Evolutionary conservation across 2,888 invertebrate genomes (phyloP), one percentile per base, ranked within the genome.

Genomic region (Epistrophe eligans): DNA sequence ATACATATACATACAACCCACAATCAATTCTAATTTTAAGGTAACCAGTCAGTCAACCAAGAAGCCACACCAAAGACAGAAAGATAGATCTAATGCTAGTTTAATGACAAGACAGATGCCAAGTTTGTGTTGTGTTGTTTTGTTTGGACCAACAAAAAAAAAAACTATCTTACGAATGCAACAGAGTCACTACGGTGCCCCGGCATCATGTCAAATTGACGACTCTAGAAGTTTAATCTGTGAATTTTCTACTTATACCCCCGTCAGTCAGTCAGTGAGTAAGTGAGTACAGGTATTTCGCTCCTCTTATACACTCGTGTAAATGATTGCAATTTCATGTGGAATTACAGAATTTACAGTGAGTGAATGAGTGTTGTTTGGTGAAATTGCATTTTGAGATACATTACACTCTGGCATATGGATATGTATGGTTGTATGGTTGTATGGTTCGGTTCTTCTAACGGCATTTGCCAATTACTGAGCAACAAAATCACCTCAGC

Each of bases 291-390:
- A 62, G 7, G 15, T 15, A 38, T 62, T 40, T 62, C n/a, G n/a
- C 15, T 62, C 13, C 40, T 40, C 40, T 50, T 17, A n/a, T n/a
- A 17, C 19, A 38, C 60, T 73, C 45, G 73, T 83, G 79, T 77
- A 73, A 79, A 79, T 79, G 83, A 79, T 79, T 79, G 79, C 83
- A 83, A 83, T 83, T 83, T 79, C 50, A 74, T 70, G 40, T 77
- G 82, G 72, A 72, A 82, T 82, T 82, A 77, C 77, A 58, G 50
- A 52, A 52, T 24, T n/a, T 13, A 24, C 50, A 55, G 57, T 77
- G 71, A 82, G 62, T 76, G 76, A 76, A 62, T 45, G 70, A 70
- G 77, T 83, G 83, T 57, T 83, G 79, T 79, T 73, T 50, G 13
- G 32, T 38, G 62, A 79, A 73, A 62, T 70, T 74, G 70, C 62